Percentiles rank a stretch among this genome's conserved stretches.
Evolutionary conservation across 2,113 vertebrate genomes (phyloP).

Genomic region (Callipepla californica): DNA sequence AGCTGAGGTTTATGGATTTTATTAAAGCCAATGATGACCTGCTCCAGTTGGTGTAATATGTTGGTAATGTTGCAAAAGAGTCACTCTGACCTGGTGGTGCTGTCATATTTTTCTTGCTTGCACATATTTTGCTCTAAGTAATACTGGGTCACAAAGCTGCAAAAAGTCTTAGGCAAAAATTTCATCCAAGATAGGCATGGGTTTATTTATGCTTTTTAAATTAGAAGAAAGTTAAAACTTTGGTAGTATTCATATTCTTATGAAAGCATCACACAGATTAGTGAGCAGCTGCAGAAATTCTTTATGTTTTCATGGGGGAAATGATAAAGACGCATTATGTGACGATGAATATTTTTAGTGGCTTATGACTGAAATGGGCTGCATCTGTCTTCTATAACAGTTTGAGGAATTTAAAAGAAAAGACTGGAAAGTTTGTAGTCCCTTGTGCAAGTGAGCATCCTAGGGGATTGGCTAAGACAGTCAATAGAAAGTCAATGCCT

Average conservation of each 20-base stretch:
- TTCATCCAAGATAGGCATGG: neutral
- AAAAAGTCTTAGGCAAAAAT: neutral
- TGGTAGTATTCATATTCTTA: neutral
- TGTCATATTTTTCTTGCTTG: neutral
- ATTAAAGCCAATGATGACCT: neutral
- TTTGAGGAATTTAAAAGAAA: constrained; percentile 36
- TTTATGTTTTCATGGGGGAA: neutral
- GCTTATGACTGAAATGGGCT: neutral
- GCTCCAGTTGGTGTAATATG: neutral
- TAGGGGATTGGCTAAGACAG: constrained; percentile 34
- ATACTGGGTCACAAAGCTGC: neutral
- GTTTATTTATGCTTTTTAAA: neutral
- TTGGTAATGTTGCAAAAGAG: neutral
- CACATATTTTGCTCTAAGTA: neutral
- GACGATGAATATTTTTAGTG: constrained; percentile 24
- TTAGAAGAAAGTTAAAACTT: neutral
- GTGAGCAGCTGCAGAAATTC: neutral
- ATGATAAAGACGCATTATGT: neutral
- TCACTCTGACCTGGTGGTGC: neutral
- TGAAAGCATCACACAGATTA: neutral
- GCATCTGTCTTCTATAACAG: constrained; percentile 14
- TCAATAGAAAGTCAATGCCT: constrained; percentile 18
- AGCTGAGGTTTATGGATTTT: neutral
- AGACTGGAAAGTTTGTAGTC: neutral
- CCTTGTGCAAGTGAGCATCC: neutral